A percentile compares a stretch with the other conserved stretches of the same genome.
Conservation (phyloP, 1,140 invertebrate species). For the Trissolcus basalis region DNA sequence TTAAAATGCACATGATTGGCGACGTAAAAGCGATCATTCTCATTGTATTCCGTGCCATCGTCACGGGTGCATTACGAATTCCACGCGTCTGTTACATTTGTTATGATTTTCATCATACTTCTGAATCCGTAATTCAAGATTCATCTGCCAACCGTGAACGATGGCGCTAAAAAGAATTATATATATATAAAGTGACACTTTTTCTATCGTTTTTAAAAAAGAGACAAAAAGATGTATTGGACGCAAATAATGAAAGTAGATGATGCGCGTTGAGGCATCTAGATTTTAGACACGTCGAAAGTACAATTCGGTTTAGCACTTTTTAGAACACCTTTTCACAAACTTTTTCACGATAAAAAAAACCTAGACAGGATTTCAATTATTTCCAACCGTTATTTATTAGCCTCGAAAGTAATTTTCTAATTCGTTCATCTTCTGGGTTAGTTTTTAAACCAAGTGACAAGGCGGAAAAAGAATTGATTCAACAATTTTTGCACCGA, state of each 20-base stretch:
- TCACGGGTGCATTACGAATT: slow-evolving; percentile 24
- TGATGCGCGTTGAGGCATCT: slow-evolving; percentile 39
- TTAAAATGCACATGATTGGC: neutral
- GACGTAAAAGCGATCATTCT: slow-evolving; percentile 9
- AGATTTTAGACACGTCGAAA: slow-evolving; percentile 30
- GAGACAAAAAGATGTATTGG: slow-evolving; percentile 22
- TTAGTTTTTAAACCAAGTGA: no score
- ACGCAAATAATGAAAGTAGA: slow-evolving; percentile 50
- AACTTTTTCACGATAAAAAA: no score
- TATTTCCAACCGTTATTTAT: no score
- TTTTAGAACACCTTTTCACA: no score
- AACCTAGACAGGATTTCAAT: no score
- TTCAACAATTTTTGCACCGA: no score
- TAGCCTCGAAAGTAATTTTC: no score
- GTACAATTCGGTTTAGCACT: slow-evolving; percentile 13
- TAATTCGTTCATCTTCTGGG: no score
- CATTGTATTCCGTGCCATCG: slow-evolving; percentile 1
- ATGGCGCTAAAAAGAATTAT: slow-evolving; percentile 31
- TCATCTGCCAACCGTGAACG: slow-evolving; percentile 14
- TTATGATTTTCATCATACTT: slow-evolving; percentile 35
- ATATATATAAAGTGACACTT: slow-evolving; percentile 30
- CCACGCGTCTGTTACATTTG: slow-evolving; percentile 33
- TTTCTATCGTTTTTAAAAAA: slow-evolving; percentile 20
- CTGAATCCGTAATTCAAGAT: slow-evolving; percentile 49
- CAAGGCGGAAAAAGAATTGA: no score